Evolutionary conservation across 1,140 invertebrate species (phyloP).

Genomic region (Drosophila virilis): DNA sequence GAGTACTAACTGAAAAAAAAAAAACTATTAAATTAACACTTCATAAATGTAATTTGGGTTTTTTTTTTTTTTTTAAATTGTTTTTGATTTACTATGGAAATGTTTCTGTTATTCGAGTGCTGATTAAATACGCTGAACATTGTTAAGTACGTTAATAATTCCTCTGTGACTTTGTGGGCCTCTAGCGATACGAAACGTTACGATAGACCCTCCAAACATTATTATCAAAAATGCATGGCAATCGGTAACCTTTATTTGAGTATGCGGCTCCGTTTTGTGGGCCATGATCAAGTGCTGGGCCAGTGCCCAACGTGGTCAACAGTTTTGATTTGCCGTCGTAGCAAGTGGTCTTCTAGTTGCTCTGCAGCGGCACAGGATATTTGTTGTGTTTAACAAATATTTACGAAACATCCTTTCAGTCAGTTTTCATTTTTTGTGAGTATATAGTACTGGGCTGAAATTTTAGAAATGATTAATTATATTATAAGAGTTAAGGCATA

Average conservation of each 20-base stretch:
- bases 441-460: neutral
- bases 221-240: slow-evolving; percentile 11
- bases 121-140: slow-evolving; percentile 25
- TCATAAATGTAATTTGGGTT: slow-evolving; percentile 9
- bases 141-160: slow-evolving; percentile 27
- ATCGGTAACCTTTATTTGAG: slow-evolving; percentile 11
- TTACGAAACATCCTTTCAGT: neutral
- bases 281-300: slow-evolving; percentile 8
- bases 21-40: neutral
- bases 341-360: neutral
- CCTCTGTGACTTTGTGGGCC: slow-evolving; percentile 12
- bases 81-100: neutral
- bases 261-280: neutral
- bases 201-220: slow-evolving; percentile 12
- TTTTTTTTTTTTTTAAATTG: neutral
- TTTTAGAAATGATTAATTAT: too few relatives aligned
- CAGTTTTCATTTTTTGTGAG: slow-evolving; percentile 7
- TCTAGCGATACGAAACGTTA: neutral
- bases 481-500: too few relatives aligned
- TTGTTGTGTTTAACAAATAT: neutral
- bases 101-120: slow-evolving; percentile 32
- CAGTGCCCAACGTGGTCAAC: neutral
- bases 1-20: slow-evolving; percentile 32
- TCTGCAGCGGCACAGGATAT: neutral
- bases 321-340: slow-evolving; percentile 27